Base-by-base conservation (phyloP, 2,888 invertebrate genomes). In the Tortricodes alternella region DNA sequence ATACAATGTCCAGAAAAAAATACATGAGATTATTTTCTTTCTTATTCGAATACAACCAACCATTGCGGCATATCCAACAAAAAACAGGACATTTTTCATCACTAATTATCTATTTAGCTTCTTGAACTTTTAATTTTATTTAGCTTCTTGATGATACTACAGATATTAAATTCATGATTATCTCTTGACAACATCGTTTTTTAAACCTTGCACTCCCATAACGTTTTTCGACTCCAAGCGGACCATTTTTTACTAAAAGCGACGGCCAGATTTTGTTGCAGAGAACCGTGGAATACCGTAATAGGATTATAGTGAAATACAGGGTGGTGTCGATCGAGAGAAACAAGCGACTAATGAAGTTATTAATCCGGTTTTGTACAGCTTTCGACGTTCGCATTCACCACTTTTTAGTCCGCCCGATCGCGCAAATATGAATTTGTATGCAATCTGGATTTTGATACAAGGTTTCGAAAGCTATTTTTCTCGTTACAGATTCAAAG, bases 271-370 rank as follows among this genome's bases (percentile, higher is more conserved):
- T 78, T 77, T 80, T 76, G 70, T 66, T 70, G 70, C 75, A 72
- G 73, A 74, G 78, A 65, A 78, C 74, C 75, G 73, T 72, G 74
- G 73, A 73, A 69, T 73, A 68, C 70, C 64, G 67, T 87, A 89
- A 89, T 83, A 79, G 89, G 89, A 90, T 90, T 90, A 89, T 75
- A 81, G 85, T 87, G 83, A 88, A 87, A 89, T 87, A 89, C 82
- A 76, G 87, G 74, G 63, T 74, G 76, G 78, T 82, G 82, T 85
- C 87, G 82, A 87, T 89, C 87, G 89, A 76, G 85, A 87, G 86
- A 84, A 86, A 88, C 85, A 83, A 80, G 87, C 83, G 78, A 82
- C 84, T 91, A 91, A 91, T 91, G 85, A 89, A 91, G 90, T 91
- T 91, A 89, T 90, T 90, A 89, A 91, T 91, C 89, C 86, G 80